Evolutionary conservation across 2,888 invertebrate species (phyloP).

Genomic region (Emmelina monodactyla): DNA sequence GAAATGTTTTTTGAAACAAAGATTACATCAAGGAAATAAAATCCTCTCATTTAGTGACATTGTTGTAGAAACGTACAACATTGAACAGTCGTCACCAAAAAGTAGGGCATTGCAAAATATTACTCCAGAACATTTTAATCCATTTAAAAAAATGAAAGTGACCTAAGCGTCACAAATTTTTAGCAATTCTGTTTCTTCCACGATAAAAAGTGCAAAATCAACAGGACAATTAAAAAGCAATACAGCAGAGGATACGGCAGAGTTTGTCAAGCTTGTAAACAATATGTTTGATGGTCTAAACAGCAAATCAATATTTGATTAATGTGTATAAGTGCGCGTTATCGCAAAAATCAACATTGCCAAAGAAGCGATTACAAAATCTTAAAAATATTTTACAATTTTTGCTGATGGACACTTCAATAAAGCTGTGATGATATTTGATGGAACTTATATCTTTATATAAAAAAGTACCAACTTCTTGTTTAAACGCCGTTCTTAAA

Average conservation of each 20-base stretch:
- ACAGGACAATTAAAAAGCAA: conserved; percentile 9
- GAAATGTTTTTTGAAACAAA: conserved; percentile 8
- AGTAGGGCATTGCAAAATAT: conserved; percentile 9
- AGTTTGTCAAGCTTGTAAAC: conserved; percentile 10
- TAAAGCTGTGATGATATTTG: too few species aligned
- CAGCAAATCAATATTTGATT: conserved; percentile 5
- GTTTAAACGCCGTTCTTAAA: too few species aligned
- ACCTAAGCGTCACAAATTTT: conserved; percentile 13
- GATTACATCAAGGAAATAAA: conserved; percentile 7
- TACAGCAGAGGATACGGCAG: conserved; percentile 9
- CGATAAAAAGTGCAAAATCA: conserved; percentile 7
- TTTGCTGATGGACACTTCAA: too few species aligned
- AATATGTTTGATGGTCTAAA: conserved; percentile 6
- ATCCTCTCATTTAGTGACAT: not conserved
- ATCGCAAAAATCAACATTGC: too few species aligned
- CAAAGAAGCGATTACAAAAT: too few species aligned
- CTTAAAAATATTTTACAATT: too few species aligned
- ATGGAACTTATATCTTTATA: too few species aligned
- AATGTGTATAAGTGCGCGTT: too few species aligned
- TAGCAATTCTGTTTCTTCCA: conserved; percentile 12
- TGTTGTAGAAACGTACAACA: conserved; percentile 7
- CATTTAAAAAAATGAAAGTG: conserved; percentile 13
- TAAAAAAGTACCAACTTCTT: too few species aligned
- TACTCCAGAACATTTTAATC: conserved; percentile 6
- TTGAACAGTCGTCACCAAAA: conserved; percentile 6